Percentiles rank a stretch among this genome's conserved stretches.
These are phyloP conservation scores for Sebastes itinus DNA, from an alignment of 2,797 vertebrate genomes.

Conservation along the genomic window DNA sequence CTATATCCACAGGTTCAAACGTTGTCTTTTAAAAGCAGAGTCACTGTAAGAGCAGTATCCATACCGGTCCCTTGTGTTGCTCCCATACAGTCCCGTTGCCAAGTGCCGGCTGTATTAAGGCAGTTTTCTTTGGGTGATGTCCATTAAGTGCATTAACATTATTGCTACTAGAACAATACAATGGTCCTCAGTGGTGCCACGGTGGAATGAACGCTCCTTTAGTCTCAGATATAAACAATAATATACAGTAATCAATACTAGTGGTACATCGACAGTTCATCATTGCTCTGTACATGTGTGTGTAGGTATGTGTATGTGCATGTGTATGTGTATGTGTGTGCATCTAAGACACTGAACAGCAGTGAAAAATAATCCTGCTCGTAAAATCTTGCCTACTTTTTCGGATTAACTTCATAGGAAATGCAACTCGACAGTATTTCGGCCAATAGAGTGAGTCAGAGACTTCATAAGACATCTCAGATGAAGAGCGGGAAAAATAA, in stretches of 20 bases:
- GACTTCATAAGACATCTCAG: conserved; percentile 58
- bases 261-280: conserved; percentile 65
- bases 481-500: conserved; percentile 45
- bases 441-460: conserved; percentile 30
- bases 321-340: conserved; percentile 21
- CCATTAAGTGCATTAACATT: conserved; percentile 74
- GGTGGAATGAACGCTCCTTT: conserved; percentile 67
- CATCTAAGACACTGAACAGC: conserved; percentile 68
- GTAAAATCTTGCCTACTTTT: conserved; percentile 53
- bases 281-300: conserved; percentile 40
- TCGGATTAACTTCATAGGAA: conserved; percentile 50
- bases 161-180: conserved; percentile 63
- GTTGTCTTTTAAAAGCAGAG: conserved; percentile 22
- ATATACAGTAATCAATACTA: conserved; percentile 74
- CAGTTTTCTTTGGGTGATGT: conserved; percentile 69
- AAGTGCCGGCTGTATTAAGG: conserved; percentile 60
- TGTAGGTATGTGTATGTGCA: conserved; percentile 27
- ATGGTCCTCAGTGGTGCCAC: conserved; percentile 67
- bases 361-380: conserved; percentile 47
- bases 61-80: conserved; percentile 42
- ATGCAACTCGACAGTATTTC: conserved; percentile 58
- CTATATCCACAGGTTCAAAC: conserved; percentile 70
- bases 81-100: conserved; percentile 32
- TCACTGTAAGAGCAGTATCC: conserved; percentile 27
- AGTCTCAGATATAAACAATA: conserved; percentile 63